Conservation (phyloP, 2,113 vertebrate genomes). For the Pheucticus melanocephalus region DNA sequence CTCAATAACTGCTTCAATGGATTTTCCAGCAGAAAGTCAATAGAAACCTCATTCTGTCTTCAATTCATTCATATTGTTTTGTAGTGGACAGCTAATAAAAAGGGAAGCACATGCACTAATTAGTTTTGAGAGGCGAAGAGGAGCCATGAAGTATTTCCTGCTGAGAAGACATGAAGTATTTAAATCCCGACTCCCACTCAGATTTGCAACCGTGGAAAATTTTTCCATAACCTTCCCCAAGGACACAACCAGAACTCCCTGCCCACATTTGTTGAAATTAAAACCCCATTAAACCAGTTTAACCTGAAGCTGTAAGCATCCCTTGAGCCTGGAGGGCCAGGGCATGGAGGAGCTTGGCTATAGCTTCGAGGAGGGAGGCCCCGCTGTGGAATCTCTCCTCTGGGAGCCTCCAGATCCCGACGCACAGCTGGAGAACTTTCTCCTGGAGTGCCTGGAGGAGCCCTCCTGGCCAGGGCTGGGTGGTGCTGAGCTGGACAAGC, state of each 20-base stretch:
- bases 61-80: background rate
- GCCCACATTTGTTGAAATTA: background rate
- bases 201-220: background rate
- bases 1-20: background rate
- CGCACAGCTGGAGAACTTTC: constrained; percentile 61
- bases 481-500: constrained; percentile 65
- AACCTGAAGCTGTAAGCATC: background rate
- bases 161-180: constrained; percentile 66
- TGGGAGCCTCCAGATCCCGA: constrained; percentile 70
- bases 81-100: background rate
- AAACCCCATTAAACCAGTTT: background rate
- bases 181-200: constrained; percentile 9
- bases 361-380: constrained; percentile 67
- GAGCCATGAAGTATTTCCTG: constrained; percentile 67
- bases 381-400: constrained; percentile 59
- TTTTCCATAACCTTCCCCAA: background rate
- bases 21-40: background rate
- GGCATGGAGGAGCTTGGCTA: constrained; percentile 73
- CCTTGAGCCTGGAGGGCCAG: no score
- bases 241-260: background rate
- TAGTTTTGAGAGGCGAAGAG: constrained; percentile 60
- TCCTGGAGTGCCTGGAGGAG: constrained; percentile 52
- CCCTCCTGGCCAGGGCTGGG: constrained; percentile 22
- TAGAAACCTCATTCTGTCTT: background rate
- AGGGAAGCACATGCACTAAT: constrained; percentile 50